phyloP scores from a whole-genome alignment of 2,113 vertebrate genomes.

The Merops nubicus region DNA sequence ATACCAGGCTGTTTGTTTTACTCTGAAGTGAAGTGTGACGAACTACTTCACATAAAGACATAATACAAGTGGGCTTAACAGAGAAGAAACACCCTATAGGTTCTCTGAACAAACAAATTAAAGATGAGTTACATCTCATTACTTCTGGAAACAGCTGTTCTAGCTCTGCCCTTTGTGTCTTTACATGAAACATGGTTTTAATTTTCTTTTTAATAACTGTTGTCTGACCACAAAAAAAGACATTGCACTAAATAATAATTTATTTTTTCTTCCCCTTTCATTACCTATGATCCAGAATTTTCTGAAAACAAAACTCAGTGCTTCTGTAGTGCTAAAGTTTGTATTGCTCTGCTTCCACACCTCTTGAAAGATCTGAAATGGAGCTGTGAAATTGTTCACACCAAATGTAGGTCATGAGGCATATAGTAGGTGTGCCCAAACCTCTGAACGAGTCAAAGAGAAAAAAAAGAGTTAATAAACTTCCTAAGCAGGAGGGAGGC shows the following conservation, averaged over 20 bases:
- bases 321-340: neutral
- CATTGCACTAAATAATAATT: neutral
- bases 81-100: neutral
- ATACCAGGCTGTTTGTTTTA: neutral
- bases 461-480: neutral
- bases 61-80: neutral
- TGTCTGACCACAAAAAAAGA: neutral
- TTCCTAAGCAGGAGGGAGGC: neutral
- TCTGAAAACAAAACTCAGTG: neutral
- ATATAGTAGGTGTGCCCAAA: neutral
- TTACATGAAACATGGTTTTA: neutral
- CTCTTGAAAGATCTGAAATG: neutral
- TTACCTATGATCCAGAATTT: neutral
- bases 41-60: neutral
- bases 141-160: neutral
- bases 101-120: neutral
- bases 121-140: neutral
- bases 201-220: neutral
- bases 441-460: neutral
- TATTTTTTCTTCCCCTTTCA: neutral
- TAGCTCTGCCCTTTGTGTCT: neutral
- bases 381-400: rapidly evolving
- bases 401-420: neutral
- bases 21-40: neutral
- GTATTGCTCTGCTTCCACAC: neutral